These are phyloP conservation scores for Vesta saturnalis DNA, from an alignment of 2,888 invertebrate genomes.

Conservation along the genomic window DNA sequence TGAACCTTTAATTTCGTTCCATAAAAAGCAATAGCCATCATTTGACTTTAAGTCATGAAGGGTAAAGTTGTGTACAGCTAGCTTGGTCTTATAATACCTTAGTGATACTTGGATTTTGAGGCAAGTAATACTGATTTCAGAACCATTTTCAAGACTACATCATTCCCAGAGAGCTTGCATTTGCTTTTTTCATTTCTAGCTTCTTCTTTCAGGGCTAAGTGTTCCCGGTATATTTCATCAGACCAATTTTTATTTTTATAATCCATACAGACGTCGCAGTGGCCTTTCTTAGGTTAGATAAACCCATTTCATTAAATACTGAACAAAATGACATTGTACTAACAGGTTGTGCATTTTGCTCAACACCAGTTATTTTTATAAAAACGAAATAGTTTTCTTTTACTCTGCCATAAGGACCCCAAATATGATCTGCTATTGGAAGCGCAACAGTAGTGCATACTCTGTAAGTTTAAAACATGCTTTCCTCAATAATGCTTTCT, in stretches of 20 bases:
- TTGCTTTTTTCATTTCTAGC: no score
- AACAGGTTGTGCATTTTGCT: not conserved
- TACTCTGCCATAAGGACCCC: not conserved
- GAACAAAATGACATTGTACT: not conserved
- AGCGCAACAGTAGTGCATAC: not conserved
- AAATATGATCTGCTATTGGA: not conserved
- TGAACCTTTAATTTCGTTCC: not conserved
- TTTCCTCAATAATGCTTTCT: no score
- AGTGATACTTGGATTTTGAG: no score
- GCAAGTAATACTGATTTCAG: no score
- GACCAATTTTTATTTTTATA: not conserved
- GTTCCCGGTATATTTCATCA: not conserved
- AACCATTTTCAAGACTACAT: no score
- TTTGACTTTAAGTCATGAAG: not conserved
- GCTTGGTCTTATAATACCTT: not conserved
- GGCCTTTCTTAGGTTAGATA: not conserved
- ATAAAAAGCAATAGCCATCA: not conserved
- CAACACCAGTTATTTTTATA: not conserved
- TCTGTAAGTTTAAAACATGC: no score
- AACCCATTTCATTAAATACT: not conserved
- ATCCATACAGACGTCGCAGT: not conserved
- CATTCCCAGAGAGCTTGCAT: no score
- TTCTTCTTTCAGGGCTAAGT: no score
- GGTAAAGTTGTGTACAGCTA: not conserved
- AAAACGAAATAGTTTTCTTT: not conserved